Evolutionary conservation across 2,113 vertebrate genomes (phyloP).

Genomic region (Sminthopsis crassicaudata): DNA sequence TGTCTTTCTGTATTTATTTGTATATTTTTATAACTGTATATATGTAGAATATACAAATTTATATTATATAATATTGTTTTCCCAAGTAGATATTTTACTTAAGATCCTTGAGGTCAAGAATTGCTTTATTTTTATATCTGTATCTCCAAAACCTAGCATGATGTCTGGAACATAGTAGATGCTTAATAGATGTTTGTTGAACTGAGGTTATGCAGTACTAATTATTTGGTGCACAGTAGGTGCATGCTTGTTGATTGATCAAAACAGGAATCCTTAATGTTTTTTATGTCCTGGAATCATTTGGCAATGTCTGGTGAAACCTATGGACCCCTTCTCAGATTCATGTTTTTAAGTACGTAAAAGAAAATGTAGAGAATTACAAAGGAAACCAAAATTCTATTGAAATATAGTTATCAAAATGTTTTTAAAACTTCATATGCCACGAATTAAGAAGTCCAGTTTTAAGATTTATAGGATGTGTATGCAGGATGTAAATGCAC

Average conservation of each 20-base stretch:
- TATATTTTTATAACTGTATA: no score
- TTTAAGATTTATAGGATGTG: not conserved
- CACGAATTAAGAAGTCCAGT: not conserved
- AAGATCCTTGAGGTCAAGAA: not conserved
- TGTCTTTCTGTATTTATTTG: no score
- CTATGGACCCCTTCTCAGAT: not conserved
- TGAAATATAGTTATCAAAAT: not conserved
- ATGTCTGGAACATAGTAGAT: not conserved
- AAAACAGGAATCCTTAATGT: not conserved
- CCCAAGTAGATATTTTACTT: not conserved
- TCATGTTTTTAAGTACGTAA: not conserved
- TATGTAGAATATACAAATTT: not conserved
- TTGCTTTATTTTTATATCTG: not conserved
- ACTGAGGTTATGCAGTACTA: not conserved
- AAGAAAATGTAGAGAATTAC: not conserved
- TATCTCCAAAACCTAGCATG: not conserved
- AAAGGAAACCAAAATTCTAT: not conserved
- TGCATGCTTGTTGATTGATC: not conserved
- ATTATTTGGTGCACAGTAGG: not conserved
- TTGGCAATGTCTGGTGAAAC: not conserved
- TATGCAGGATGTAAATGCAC: no score
- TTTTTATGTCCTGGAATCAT: not conserved
- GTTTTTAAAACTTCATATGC: not conserved
- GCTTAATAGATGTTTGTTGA: not conserved
- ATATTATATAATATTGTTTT: not conserved